A percentile compares a stretch with the other conserved stretches of the same genome.
phyloP scores from a whole-genome alignment of 2,797 vertebrate species.

The Chaetophractus vellerosus region DNA sequence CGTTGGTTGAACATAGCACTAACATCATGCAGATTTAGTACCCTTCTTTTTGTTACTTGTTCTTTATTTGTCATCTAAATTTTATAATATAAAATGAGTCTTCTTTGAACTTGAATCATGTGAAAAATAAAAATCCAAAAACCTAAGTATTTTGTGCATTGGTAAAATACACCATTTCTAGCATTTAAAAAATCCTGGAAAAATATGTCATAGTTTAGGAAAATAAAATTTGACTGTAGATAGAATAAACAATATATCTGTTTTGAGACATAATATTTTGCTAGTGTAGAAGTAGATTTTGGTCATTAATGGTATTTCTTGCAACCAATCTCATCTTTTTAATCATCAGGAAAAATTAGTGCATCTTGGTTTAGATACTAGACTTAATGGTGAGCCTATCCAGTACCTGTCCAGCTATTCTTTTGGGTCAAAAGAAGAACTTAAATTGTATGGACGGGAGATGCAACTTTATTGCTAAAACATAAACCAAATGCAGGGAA shows the following conservation, averaged over 20 bases:
- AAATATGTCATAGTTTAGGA: neutral
- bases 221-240: neutral
- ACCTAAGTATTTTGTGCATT: neutral
- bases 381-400: neutral
- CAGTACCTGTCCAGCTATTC: neutral
- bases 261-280: neutral
- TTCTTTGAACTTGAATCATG: slow-evolving; percentile 27
- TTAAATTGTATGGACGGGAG: neutral
- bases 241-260: neutral
- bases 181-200: slow-evolving; percentile 2
- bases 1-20: neutral
- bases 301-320: neutral
- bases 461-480: neutral
- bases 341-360: neutral
- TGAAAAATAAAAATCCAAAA: neutral
- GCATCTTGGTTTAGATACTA: neutral
- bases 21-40: neutral
- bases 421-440: neutral
- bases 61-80: slow-evolving; percentile 45
- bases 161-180: neutral
- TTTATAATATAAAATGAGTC: neutral
- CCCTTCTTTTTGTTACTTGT: neutral
- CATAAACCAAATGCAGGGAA: slow-evolving; percentile 43
- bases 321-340: neutral
- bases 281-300: neutral